Evolutionary conservation across 2,888 invertebrate genomes (phyloP).

Genomic region (Folsomia manolachei): DNA sequence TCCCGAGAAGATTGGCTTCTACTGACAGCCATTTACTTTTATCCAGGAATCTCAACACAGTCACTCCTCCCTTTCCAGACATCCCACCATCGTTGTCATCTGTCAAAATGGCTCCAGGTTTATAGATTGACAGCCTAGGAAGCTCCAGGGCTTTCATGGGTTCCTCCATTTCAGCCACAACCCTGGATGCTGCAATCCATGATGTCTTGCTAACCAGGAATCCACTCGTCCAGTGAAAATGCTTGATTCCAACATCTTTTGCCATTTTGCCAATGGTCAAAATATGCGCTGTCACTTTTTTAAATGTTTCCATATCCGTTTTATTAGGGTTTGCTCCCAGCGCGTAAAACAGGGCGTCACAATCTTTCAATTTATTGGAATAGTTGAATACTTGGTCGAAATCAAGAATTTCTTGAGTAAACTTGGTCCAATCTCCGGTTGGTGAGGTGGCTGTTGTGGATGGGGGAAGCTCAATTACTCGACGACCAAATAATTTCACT

Average conservation of each 20-base stretch:
- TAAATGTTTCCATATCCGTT: neutral
- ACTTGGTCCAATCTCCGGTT: neutral
- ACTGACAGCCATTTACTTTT: neutral
- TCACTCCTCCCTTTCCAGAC: neutral
- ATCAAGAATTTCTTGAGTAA: neutral
- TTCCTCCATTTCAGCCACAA: neutral
- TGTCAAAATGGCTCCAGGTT: neutral
- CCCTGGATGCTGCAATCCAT: too few relatives aligned
- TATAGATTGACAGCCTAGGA: neutral
- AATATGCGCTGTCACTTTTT: neutral
- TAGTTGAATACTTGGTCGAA: neutral
- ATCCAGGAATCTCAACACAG: neutral
- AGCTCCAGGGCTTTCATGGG: neutral
- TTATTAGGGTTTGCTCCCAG: neutral
- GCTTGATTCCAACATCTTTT: neutral
- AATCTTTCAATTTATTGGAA: neutral
- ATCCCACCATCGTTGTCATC: neutral
- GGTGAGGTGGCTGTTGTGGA: neutral
- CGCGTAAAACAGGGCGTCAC: neutral
- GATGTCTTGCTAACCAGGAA: neutral
- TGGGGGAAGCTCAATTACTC: neutral
- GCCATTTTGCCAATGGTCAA: neutral
- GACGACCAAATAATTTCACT: neutral
- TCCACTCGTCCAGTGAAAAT: neutral
- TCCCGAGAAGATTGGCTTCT: neutral